phyloP scores from a whole-genome alignment of 2,888 invertebrate species.

The Tortrix viridana region DNA sequence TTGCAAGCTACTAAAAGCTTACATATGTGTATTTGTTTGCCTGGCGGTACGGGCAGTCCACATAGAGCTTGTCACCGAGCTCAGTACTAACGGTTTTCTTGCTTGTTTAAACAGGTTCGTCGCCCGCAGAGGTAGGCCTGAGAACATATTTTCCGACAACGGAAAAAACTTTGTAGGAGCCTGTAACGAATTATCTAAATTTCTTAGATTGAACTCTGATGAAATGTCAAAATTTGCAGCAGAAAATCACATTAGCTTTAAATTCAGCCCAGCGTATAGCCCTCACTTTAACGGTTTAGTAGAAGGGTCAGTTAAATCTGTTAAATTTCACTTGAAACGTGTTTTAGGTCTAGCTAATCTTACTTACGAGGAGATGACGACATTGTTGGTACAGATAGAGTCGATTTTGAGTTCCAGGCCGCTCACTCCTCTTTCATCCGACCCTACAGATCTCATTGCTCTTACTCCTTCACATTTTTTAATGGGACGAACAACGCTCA shows the following conservation, averaged over 20 bases:
- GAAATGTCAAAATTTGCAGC: too few species aligned
- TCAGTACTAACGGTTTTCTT: background rate
- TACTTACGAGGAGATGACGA: background rate
- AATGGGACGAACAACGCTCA: conserved; percentile 1
- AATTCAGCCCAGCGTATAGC: background rate
- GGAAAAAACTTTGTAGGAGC: conserved; percentile 1
- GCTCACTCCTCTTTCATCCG: background rate
- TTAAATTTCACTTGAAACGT: background rate
- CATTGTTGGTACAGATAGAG: background rate
- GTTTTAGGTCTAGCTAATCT: background rate
- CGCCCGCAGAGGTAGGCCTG: background rate
- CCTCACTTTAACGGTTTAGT: background rate
- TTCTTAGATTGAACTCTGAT: background rate
- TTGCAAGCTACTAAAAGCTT: background rate
- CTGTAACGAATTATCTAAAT: background rate
- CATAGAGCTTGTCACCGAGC: background rate
- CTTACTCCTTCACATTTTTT: conserved; percentile 1
- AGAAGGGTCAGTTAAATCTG: background rate
- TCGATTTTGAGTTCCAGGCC: background rate
- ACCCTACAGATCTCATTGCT: background rate
- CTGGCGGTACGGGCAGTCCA: background rate
- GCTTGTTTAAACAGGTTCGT: background rate
- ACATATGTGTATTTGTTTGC: background rate
- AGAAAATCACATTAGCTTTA: too few species aligned
- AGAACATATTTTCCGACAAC: background rate